Base-by-base conservation (phyloP, 2,888 invertebrate species). In the Cosmia trapezina region DNA sequence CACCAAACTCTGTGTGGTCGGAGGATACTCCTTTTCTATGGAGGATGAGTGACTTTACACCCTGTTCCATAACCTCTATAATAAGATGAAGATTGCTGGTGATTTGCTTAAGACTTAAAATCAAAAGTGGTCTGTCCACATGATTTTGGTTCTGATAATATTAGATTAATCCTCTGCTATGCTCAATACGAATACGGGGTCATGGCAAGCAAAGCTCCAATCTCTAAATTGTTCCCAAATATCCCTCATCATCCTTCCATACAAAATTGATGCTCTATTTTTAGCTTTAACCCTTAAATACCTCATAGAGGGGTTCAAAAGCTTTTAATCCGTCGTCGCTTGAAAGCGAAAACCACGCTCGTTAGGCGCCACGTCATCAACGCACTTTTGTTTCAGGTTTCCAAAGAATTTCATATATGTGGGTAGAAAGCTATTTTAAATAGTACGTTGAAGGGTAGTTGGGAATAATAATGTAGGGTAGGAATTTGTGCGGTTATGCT, bases 331-430 rank as follows among this genome's bases (percentile, higher is more conserved):
- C 68, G 22, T 51, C 63, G 37, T 51, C 63, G 37, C 37, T n/a
- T 71, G 78, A 72, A 61, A 73, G 73, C 56, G 73, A 68, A 75
- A 54, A 65, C 56, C 57, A 37, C 67, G 59, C 74, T 86, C 79
- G 79, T 84, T 84, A 86, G 60, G 7, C 43, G 28, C 51, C 73
- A 64, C 67, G 85, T 84, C 84, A 84, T 84, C 85, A 84, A 79
- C 83, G 76, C 65, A 78, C 83, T 79, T 81, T 86, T 84, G 84
- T 84, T 81, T 66, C 22, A 28, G 56, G 37, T 45, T 61, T 66
- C 45, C 63, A 83, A 75, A 80, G 76, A 70, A 80, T 57, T 73
- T 68, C 61, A 37, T 76, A 53, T 64, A 43, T 76, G 62, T 54
- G 33, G 78, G 64, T 64, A 63, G 49, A 19, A 11, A 28, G 62